Base-by-base conservation (phyloP, 2,113 vertebrate genomes). In the Clarias gariepinus region DNA sequence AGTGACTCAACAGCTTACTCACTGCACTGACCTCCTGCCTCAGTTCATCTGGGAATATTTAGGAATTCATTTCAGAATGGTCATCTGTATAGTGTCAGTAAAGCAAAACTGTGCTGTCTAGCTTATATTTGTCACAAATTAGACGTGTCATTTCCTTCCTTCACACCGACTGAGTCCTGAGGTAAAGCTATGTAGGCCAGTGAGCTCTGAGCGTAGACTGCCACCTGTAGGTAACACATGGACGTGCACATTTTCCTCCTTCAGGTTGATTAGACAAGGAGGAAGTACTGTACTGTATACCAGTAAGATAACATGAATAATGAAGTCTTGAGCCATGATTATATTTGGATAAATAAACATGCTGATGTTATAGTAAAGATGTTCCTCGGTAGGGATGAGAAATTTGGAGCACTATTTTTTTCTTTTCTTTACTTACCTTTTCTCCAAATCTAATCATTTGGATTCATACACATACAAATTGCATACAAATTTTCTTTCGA, bases 181-280 rank as follows among this genome's bases (percentile, higher is more conserved):
- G 25, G 36, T 63, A 13, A 58, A 81, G 13, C 47, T 8, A 6
- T 47, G 47, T 47, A 74, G 1, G 4, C 36, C 36, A 57, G 2
- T 52, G 25, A 85, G 74, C 47, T 21, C 41, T 86, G 60, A 63
- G 81, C 81, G 23, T 69, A 76, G 69, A 85, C 60, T 87, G 83
- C 88, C 88, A 89, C 81, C 88, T 89, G 15, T 85, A 23, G 88
- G 63, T 21, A 63, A 8, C 6, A 47, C 9, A 36, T 13, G 11
- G 8, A 55, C 85, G 23, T 81, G 64, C 85, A 81, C n/a, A 7
- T 78, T 58, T 19, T 25, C 16, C 71, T 52, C 1, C 1, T 52
- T 52, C 7, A 47, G 23, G 60, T 82, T 64, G 13, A 36, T 64
- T n/a, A n/a, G 36, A 64, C 80, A 66, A 66, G 47, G 33, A 47